A percentile compares a stretch with the other conserved stretches of the same genome.
These are phyloP conservation scores for Aquatica leii DNA, from an alignment of 2,888 invertebrate genomes.

Conservation along the genomic window DNA sequence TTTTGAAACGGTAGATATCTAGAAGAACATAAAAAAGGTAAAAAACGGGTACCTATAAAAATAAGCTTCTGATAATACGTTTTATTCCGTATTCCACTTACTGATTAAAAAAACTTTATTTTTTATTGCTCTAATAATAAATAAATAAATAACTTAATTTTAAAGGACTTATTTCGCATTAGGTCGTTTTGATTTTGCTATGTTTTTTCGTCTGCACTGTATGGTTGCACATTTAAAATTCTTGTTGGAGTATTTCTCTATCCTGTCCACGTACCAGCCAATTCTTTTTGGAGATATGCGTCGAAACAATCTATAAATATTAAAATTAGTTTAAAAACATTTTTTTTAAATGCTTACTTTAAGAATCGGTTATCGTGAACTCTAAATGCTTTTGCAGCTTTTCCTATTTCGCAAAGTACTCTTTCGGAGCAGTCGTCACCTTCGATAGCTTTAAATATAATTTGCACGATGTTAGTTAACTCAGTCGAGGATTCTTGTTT, in stretches of 20 bases:
- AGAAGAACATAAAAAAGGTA: too few relatives aligned
- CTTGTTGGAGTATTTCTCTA: slow-evolving; percentile 54
- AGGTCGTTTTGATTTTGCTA: slow-evolving; percentile 11
- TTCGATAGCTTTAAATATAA: slow-evolving; percentile 60
- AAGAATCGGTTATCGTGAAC: slow-evolving; percentile 57
- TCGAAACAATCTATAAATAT: slow-evolving; percentile 52
- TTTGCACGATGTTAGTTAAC: slow-evolving; percentile 55
- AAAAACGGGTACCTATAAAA: too few relatives aligned
- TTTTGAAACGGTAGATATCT: too few relatives aligned
- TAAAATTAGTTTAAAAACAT: slow-evolving; percentile 13
- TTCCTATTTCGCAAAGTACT: slow-evolving; percentile 61
- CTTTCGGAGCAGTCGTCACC: slow-evolving; percentile 61
- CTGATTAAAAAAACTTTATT: too few relatives aligned
- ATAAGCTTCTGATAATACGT: too few relatives aligned
- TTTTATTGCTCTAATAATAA: not conserved
- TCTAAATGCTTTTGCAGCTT: slow-evolving; percentile 56
- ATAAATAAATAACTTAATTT: slow-evolving; percentile 1
- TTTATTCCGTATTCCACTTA: too few relatives aligned
- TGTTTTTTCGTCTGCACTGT: slow-evolving; percentile 51
- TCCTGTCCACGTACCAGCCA: slow-evolving; percentile 54
- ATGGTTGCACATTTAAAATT: slow-evolving; percentile 57
- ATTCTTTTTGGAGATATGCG: slow-evolving; percentile 54
- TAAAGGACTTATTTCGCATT: not conserved
- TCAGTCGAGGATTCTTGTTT: slow-evolving; percentile 52
- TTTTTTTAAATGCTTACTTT: slow-evolving; percentile 50